Percentiles rank a stretch among this genome's conserved stretches.
phyloP scores from a whole-genome alignment of 1,140 invertebrate genomes.

The Aphaenogaster floridana region DNA sequence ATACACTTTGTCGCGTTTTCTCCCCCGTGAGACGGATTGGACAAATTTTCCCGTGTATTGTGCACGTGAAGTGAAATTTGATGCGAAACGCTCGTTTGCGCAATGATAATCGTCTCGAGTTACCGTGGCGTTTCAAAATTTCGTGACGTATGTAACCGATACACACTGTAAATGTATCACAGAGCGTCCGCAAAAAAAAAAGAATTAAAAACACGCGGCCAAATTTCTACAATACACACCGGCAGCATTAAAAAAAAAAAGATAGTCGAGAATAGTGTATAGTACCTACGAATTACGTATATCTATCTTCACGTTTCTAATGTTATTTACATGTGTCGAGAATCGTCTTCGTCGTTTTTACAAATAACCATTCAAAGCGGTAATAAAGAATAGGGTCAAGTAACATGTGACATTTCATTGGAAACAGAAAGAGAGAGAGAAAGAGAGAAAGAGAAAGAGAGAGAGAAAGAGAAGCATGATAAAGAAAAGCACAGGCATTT shows the following conservation, averaged over 20 bases:
- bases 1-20: slow-evolving; percentile 58
- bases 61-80: slow-evolving; percentile 23
- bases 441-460: slow-evolving; percentile 33
- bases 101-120: slow-evolving; percentile 16
- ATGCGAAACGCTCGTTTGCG: slow-evolving; percentile 28
- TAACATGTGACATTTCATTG: slow-evolving; percentile 74
- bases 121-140: slow-evolving; percentile 34
- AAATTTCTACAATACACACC: slow-evolving; percentile 31
- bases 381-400: slow-evolving; percentile 68
- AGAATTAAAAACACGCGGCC: neutral
- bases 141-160: slow-evolving; percentile 9
- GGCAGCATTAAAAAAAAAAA: neutral
- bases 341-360: slow-evolving; percentile 63
- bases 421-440: slow-evolving; percentile 50
- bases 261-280: neutral
- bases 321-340: slow-evolving; percentile 50
- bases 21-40: slow-evolving; percentile 16
- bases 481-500: slow-evolving; percentile 75
- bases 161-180: slow-evolving; percentile 4
- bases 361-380: slow-evolving; percentile 75
- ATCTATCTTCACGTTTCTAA: slow-evolving; percentile 12
- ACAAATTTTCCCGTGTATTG: slow-evolving; percentile 44
- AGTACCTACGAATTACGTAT: slow-evolving; percentile 19
- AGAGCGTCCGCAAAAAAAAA: neutral
- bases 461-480: slow-evolving; percentile 64